These are phyloP conservation scores for Thalpophila matura DNA, from an alignment of 2,888 invertebrate species.

Conservation along the genomic window DNA sequence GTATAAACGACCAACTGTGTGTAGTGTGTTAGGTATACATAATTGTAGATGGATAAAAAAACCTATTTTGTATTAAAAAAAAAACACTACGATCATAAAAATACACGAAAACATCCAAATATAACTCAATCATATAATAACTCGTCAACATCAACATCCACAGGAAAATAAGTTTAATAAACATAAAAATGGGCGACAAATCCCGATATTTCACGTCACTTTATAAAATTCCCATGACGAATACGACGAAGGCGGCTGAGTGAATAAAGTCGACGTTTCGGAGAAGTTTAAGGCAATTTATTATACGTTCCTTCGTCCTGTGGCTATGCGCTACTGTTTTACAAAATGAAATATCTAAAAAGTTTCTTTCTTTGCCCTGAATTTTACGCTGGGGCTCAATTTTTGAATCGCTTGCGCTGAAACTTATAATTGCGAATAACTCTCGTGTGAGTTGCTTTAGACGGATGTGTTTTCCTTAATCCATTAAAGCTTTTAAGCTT, in stretches of 20 bases:
- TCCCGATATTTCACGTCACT: constrained; percentile 53
- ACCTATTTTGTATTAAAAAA: too few relatives aligned
- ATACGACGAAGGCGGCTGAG: constrained; percentile 61
- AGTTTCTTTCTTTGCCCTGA: constrained; percentile 41
- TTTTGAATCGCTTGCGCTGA: constrained; percentile 29
- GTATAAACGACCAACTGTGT: too few relatives aligned
- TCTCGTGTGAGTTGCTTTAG: not conserved
- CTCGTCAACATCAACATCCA: not conserved
- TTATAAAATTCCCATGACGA: constrained; percentile 63
- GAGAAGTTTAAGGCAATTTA: constrained; percentile 78
- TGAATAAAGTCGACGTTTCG: constrained; percentile 69
- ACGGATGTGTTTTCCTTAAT: constrained; percentile 22
- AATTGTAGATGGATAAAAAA: too few relatives aligned
- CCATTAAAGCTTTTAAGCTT: not conserved
- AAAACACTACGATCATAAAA: too few relatives aligned
- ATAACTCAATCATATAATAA: not conserved
- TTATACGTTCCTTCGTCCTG: constrained; percentile 71
- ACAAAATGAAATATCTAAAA: constrained; percentile 73
- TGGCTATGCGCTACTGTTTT: constrained; percentile 76
- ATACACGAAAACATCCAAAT: not conserved
- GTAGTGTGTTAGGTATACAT: too few relatives aligned
- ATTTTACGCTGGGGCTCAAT: constrained; percentile 37
- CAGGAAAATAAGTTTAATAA: constrained; percentile 35
- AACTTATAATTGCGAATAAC: constrained; percentile 25
- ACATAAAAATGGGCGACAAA: constrained; percentile 33